Conservation (phyloP, 1,140 invertebrate species). For the Galleria mellonella region DNA sequence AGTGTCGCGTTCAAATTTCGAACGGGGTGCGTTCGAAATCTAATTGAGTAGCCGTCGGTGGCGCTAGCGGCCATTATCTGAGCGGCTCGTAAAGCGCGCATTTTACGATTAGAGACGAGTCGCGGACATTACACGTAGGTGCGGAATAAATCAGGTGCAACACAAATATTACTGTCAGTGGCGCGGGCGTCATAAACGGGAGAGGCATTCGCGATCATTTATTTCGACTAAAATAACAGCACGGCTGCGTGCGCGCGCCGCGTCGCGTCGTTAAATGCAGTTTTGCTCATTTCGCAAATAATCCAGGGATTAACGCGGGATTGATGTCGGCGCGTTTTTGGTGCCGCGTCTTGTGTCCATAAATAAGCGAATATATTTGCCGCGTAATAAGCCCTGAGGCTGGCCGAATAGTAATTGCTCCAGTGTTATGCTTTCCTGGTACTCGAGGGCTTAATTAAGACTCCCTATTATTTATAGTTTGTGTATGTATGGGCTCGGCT, state of each 20-base stretch:
- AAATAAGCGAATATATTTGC: conserved; percentile 41
- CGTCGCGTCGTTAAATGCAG: conserved; percentile 51
- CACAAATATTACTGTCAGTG: conserved; percentile 48
- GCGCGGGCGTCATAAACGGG: conserved; percentile 41
- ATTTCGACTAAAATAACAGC: conserved; percentile 46
- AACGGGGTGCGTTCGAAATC: conserved; percentile 12
- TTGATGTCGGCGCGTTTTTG: conserved; percentile 46
- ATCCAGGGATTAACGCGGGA: conserved; percentile 48
- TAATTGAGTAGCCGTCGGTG: conserved; percentile 31
- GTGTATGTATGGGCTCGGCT: neutral
- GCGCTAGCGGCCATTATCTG: conserved; percentile 28
- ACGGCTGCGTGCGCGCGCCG: conserved; percentile 20
- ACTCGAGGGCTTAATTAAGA: conserved; percentile 38
- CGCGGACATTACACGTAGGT: conserved; percentile 22
- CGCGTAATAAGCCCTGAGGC: conserved; percentile 31
- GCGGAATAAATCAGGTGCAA: conserved; percentile 49
- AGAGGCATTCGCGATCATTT: conserved; percentile 47
- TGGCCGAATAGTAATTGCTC: conserved; percentile 38
- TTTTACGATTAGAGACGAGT: conserved; percentile 34
- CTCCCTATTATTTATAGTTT: conserved; percentile 6
- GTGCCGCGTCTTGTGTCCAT: conserved; percentile 37
- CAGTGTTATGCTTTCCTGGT: conserved; percentile 39
- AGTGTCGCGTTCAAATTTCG: conserved; percentile 15
- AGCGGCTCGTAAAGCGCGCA: conserved; percentile 31
- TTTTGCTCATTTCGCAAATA: conserved; percentile 58